Conservation (phyloP, 2,113 vertebrate genomes). For the Herpailurus yagouaroundi region DNA sequence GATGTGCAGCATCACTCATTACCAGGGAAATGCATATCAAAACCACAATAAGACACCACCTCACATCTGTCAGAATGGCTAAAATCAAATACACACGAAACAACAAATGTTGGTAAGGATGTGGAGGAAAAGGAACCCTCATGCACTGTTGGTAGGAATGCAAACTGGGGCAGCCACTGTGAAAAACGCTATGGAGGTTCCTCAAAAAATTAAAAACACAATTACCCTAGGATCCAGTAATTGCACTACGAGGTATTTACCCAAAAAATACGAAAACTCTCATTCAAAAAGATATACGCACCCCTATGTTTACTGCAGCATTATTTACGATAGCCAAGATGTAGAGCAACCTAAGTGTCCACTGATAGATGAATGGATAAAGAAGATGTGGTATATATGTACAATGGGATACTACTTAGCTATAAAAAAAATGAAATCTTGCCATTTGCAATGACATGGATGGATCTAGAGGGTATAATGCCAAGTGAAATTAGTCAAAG, state of each 20-base stretch:
- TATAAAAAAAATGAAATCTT: neutral
- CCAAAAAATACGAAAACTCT: neutral
- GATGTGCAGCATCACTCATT: neutral
- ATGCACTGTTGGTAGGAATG: neutral
- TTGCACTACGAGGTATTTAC: neutral
- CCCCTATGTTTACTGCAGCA: neutral
- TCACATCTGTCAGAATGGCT: neutral
- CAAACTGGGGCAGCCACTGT: neutral
- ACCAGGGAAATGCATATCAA: neutral
- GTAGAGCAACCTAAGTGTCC: neutral
- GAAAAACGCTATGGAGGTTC: neutral
- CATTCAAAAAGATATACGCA: neutral
- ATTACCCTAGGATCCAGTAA: neutral
- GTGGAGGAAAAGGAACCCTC: neutral
- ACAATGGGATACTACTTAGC: neutral
- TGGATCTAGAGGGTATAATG: neutral
- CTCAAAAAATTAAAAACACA: neutral
- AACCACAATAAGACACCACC: neutral
- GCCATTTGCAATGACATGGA: neutral
- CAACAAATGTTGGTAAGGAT: neutral
- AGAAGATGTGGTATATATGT: neutral
- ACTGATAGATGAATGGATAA: neutral
- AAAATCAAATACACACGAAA: neutral
- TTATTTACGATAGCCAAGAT: neutral
- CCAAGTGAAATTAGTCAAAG: neutral